Evolutionary conservation across 1,140 invertebrate species (phyloP), one percentile per base, ranked within the genome.

Genomic region (Dinothrombium tinctorium): DNA sequence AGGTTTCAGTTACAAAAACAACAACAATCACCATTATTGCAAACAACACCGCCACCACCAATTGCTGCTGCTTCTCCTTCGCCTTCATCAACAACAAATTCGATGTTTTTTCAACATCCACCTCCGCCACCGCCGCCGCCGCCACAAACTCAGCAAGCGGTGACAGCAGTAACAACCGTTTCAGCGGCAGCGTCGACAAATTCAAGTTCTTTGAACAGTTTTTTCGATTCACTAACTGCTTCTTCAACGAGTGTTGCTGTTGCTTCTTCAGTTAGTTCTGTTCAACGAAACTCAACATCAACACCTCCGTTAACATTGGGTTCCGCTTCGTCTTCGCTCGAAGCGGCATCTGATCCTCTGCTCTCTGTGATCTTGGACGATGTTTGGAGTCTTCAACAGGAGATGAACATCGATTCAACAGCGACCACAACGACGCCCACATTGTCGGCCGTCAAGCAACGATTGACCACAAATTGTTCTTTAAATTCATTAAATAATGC

Each of bases 361-460:
- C 59, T 83, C 24, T 80, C 76, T 4, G 73, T 76, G 48, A 71
- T 86, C 49, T 54, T 86, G 45, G 78, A 83, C 62, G 71, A 76
- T 57, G 72, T 83, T 31, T 49, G 42, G 40, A 51, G 47, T 24
- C 29, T 51, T 41, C 45, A 51, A 35, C 44, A 51, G 36, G 49
- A 49, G 4, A 42, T 50, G 42, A 45, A 48, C 19, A 23, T 45
- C 2, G 43, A 46, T 7, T 21, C 33, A 19, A 21, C 33, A 22
- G n/a, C n/a, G n/a, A n/a, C n/a, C n/a, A n/a, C n/a, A n/a, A n/a
- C n/a, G n/a, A n/a, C n/a, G n/a, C n/a, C n/a, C n/a, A n/a, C n/a
- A n/a, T n/a, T n/a, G n/a, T n/a, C n/a, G n/a, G n/a, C n/a, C n/a
- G n/a, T n/a, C n/a, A n/a, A n/a, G n/a, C 33, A 36, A 33, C 12